phyloP scores from a whole-genome alignment of 2,888 invertebrate genomes.

The Drosophila neutralis region DNA sequence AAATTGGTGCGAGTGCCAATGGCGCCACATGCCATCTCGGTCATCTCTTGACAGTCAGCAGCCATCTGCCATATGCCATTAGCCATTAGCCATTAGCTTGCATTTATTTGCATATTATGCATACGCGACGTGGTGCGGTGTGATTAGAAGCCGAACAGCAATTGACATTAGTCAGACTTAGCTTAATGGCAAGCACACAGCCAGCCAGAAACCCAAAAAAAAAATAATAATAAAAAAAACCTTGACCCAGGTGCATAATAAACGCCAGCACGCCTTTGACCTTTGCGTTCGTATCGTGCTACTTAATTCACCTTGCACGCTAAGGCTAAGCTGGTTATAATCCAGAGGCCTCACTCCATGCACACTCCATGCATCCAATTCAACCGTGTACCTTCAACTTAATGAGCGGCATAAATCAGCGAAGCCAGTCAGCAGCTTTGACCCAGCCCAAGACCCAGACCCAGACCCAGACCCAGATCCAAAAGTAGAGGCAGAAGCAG shows the following conservation, averaged over 20 bases:
- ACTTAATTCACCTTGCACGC: slow-evolving; percentile 62
- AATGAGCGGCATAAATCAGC: slow-evolving; percentile 79
- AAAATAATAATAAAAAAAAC: slow-evolving; percentile 22
- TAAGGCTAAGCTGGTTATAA: slow-evolving; percentile 52
- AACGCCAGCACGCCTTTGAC: slow-evolving; percentile 38
- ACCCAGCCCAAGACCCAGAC: slow-evolving; percentile 25
- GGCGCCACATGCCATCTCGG: slow-evolving; percentile 33
- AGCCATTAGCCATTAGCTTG: slow-evolving; percentile 46
- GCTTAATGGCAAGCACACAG: background rate
- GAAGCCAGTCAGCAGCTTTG: slow-evolving; percentile 31
- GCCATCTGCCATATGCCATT: slow-evolving; percentile 25
- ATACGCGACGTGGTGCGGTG: slow-evolving; percentile 49
- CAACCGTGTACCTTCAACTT: slow-evolving; percentile 45
- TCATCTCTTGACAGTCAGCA: slow-evolving; percentile 18
- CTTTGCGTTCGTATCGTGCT: slow-evolving; percentile 46
- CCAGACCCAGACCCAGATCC: slow-evolving; percentile 1
- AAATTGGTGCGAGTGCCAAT: slow-evolving; percentile 27
- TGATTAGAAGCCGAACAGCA: slow-evolving; percentile 41
- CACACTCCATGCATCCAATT: slow-evolving; percentile 19
- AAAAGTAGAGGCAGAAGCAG: background rate
- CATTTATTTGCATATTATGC: slow-evolving; percentile 75
- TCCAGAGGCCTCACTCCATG: slow-evolving; percentile 19
- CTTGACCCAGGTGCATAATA: slow-evolving; percentile 64
- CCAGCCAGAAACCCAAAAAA: background rate
- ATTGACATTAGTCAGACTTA: slow-evolving; percentile 55